phyloP scores from a whole-genome alignment of 2,797 vertebrate species.

The Mus spretus region DNA sequence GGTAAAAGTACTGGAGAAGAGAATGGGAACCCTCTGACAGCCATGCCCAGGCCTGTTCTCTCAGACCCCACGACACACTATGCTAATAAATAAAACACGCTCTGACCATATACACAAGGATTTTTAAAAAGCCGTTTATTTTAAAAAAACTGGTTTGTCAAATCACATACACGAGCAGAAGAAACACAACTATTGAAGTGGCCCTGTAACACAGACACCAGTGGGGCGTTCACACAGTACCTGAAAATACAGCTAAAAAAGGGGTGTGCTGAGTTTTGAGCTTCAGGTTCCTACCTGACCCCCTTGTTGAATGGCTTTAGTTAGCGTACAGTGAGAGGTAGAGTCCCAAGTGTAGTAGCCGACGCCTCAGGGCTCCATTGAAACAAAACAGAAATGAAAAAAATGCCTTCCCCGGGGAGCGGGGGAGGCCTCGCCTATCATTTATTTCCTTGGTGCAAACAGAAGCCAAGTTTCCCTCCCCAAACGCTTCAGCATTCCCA shows the following conservation, averaged over 20 bases:
- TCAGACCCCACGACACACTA: background rate
- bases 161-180: constrained; percentile 90
- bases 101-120: constrained; percentile 74
- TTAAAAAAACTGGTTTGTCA: constrained; percentile 90
- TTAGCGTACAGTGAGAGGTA: constrained; percentile 87
- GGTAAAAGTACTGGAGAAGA: background rate
- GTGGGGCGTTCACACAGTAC: constrained; percentile 88
- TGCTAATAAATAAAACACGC: background rate
- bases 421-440: constrained; percentile 88
- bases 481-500: constrained; percentile 85
- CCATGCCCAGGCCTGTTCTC: background rate
- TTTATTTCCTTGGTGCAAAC: constrained; percentile 87
- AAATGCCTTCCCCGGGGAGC: constrained; percentile 86
- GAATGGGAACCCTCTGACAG: background rate
- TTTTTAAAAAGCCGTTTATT: constrained; percentile 95
- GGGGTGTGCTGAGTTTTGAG: constrained; percentile 87
- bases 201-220: constrained; percentile 88
- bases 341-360: constrained; percentile 89
- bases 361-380: constrained; percentile 89
- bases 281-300: constrained; percentile 85
- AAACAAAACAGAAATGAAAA: constrained; percentile 83
- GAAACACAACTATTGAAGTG: constrained; percentile 89
- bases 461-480: constrained; percentile 88
- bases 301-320: constrained; percentile 89
- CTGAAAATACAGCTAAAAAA: constrained; percentile 91